A percentile compares a stretch with the other conserved stretches of the same genome.
Conservation (phyloP, 2,888 invertebrate genomes). For the Anoplius nigerrimus region DNA sequence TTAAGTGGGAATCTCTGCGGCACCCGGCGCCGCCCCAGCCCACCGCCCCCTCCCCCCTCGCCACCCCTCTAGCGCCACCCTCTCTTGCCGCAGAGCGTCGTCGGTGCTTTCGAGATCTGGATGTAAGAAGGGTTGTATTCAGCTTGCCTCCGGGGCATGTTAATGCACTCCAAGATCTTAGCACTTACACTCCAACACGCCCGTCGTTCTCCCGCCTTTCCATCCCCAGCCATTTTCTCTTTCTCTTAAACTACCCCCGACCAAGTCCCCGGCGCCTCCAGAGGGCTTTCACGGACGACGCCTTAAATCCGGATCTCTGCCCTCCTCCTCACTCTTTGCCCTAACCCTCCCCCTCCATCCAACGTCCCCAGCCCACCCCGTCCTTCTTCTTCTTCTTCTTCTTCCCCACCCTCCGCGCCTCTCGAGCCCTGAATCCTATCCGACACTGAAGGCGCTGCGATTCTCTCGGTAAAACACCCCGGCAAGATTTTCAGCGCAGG, state of each 20-base stretch:
- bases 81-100: slow-evolving; percentile 41
- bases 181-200: slow-evolving; percentile 75
- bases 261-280: slow-evolving; percentile 65
- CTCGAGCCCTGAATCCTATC: slow-evolving; percentile 21
- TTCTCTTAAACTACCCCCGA: slow-evolving; percentile 71
- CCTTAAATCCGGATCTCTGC: slow-evolving; percentile 73
- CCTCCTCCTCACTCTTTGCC: slow-evolving; percentile 36
- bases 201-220: slow-evolving; percentile 52
- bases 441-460: slow-evolving; percentile 33
- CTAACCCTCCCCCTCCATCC: background rate
- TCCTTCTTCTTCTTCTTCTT: slow-evolving; percentile 46
- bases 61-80: slow-evolving; percentile 50
- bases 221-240: slow-evolving; percentile 71
- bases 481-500: slow-evolving; percentile 3
- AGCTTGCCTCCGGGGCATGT: slow-evolving; percentile 73
- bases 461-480: slow-evolving; percentile 31
- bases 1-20: slow-evolving; percentile 73
- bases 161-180: slow-evolving; percentile 75
- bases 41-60: slow-evolving; percentile 27
- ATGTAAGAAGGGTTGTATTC: slow-evolving; percentile 75
- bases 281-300: slow-evolving; percentile 74
- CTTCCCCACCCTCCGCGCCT: slow-evolving; percentile 38
- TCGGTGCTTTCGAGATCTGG: slow-evolving; percentile 65
- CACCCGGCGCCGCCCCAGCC: slow-evolving; percentile 47
- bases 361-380: slow-evolving; percentile 10